Conservation (phyloP, 2,113 vertebrate species). For the Andinoacara biseriatus region DNA sequence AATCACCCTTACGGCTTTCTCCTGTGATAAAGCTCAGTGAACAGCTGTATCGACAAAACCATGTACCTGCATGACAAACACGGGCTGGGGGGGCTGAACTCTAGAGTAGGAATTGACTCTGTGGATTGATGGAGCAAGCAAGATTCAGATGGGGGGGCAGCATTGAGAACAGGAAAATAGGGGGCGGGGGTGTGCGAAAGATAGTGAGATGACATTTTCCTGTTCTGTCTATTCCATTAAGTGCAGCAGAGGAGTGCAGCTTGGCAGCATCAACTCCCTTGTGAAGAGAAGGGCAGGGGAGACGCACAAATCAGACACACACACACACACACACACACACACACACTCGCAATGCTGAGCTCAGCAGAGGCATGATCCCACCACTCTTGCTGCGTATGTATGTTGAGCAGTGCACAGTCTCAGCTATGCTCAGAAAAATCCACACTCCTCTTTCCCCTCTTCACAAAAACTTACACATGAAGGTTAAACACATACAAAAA, state of each 20-base stretch:
- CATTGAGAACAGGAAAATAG: background rate
- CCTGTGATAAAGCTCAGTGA: constrained; percentile 32
- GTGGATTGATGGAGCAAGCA: constrained; percentile 41
- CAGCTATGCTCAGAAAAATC: constrained; percentile 1
- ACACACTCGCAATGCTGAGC: constrained; percentile 59
- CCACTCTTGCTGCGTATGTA: constrained; percentile 8
- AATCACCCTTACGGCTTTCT: constrained; percentile 23
- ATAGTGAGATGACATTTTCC: constrained; percentile 63
- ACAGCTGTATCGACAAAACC: constrained; percentile 66
- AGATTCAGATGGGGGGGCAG: constrained; percentile 19
- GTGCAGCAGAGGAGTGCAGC: constrained; percentile 61
- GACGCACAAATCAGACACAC: constrained; percentile 43
- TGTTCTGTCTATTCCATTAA: constrained; percentile 65
- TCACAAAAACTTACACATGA: background rate
- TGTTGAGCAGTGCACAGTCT: constrained; percentile 30
- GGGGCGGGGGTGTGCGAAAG: constrained; percentile 24
- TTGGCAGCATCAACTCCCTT: constrained; percentile 49
- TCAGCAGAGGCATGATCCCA: constrained; percentile 64
- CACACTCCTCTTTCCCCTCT: constrained; percentile 19
- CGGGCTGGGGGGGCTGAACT: background rate
- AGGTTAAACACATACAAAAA: background rate
- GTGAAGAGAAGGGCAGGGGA: constrained; percentile 41
- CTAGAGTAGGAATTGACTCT: constrained; percentile 36
- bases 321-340: constrained; percentile 15
- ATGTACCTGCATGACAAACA: constrained; percentile 51